Evolutionary conservation across 2,113 vertebrate species (phyloP).

Genomic region (Pholis gunnellus): DNA sequence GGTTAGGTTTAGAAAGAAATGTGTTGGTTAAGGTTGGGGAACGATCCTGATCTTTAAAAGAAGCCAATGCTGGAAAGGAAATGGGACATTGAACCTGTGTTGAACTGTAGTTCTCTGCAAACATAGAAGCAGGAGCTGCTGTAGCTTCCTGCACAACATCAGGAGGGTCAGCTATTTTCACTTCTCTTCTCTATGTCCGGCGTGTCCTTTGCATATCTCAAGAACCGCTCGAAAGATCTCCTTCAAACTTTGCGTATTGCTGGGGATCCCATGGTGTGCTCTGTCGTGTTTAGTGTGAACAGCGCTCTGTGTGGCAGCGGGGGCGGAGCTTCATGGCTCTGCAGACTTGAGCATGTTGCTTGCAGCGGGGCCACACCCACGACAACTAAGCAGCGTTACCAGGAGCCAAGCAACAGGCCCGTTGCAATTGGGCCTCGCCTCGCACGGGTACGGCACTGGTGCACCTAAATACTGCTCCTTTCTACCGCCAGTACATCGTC

Average conservation of each 20-base stretch:
- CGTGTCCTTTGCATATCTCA: not conserved
- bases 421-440: not conserved
- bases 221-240: not conserved
- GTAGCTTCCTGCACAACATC: not conserved
- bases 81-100: not conserved
- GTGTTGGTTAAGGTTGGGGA: no score
- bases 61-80: not conserved
- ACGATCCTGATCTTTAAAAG: not conserved
- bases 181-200: no score
- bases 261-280: no score
- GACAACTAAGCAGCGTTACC: not conserved
- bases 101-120: not conserved
- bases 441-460: not conserved
- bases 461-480: not conserved
- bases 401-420: not conserved
- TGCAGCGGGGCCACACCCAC: not conserved
- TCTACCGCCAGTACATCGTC: conserved; percentile 1
- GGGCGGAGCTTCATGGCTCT: not conserved
- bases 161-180: not conserved
- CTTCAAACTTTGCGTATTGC: not conserved
- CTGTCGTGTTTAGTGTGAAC: not conserved
- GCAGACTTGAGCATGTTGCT: not conserved
- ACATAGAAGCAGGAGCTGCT: not conserved
- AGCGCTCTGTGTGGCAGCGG: not conserved
- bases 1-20: not conserved